Percentiles rank a stretch among this genome's conserved stretches.
Conservation (phyloP, 2,797 vertebrate genomes). For the Microhierax caerulescens region DNA sequence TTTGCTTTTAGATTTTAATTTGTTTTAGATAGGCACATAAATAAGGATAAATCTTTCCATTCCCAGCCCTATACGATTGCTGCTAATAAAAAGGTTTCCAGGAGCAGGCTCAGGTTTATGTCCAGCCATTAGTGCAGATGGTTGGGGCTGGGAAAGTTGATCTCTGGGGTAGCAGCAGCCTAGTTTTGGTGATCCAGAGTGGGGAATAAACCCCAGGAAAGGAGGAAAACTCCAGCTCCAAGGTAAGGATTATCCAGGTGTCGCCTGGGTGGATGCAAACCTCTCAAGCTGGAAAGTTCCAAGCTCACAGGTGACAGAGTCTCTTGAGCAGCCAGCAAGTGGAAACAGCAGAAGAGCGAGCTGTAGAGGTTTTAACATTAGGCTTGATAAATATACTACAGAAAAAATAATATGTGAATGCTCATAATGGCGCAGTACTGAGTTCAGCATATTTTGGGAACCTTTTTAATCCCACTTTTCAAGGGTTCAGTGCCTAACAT, state of each 20-base stretch:
- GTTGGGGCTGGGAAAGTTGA: not conserved
- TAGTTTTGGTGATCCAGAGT: not conserved
- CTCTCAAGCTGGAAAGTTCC: not conserved
- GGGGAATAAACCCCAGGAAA: not conserved
- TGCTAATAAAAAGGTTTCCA: not conserved
- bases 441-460: not conserved
- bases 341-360: not conserved
- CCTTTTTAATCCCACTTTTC: not conserved
- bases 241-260: not conserved
- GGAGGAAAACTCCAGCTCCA: not conserved
- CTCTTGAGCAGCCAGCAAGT: not conserved
- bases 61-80: not conserved
- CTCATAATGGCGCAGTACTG: not conserved
- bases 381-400: not conserved
- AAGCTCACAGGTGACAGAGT: not conserved
- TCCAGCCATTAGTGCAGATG: not conserved
- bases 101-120: not conserved
- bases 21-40: accelerated
- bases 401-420: not conserved
- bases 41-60: not conserved
- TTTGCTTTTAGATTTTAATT: too few relatives aligned
- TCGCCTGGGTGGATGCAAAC: not conserved
- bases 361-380: not conserved
- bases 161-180: accelerated
- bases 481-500: not conserved